Percentiles rank a stretch among this genome's conserved stretches.
These are phyloP conservation scores for Lepus americanus DNA, from an alignment of 2,113 vertebrate species.

Conservation along the genomic window DNA sequence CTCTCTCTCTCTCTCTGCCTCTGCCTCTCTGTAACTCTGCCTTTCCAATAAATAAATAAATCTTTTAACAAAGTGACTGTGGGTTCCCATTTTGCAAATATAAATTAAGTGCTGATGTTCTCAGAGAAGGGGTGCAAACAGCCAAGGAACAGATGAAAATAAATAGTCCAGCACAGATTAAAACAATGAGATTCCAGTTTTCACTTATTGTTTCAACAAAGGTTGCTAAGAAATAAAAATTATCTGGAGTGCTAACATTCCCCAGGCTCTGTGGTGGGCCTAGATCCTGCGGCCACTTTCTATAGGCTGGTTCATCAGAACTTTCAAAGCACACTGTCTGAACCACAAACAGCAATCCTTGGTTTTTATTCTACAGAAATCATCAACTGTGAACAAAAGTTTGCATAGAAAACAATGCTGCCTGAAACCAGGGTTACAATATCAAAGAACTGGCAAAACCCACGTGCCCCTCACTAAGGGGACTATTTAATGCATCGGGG, in stretches of 20 bases:
- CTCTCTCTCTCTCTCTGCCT: too few relatives aligned
- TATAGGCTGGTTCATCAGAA: neutral
- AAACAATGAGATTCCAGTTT: neutral
- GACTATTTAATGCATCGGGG: neutral
- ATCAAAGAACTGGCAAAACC: neutral
- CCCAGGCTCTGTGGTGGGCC: too few relatives aligned
- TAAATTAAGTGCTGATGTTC: neutral
- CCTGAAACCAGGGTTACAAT: neutral
- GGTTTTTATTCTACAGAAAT: constrained; percentile 3
- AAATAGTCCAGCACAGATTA: neutral
- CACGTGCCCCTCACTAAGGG: neutral
- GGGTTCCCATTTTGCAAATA: neutral
- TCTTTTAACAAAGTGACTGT: neutral
- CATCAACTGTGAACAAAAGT: neutral
- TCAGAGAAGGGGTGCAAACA: neutral
- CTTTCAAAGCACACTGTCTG: neutral
- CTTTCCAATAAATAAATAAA: too few relatives aligned
- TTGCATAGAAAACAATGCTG: neutral
- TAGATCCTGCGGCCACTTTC: too few relatives aligned
- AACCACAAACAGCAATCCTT: neutral
- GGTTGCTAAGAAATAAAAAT: neutral
- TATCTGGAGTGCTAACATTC: neutral
- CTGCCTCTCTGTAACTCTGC: too few relatives aligned
- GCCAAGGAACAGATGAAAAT: neutral
- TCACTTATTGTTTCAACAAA: neutral